Evolutionary conservation across 1,140 invertebrate genomes (phyloP), one percentile per base, ranked within the genome.

Genomic region (Aleiodes sp.): DNA sequence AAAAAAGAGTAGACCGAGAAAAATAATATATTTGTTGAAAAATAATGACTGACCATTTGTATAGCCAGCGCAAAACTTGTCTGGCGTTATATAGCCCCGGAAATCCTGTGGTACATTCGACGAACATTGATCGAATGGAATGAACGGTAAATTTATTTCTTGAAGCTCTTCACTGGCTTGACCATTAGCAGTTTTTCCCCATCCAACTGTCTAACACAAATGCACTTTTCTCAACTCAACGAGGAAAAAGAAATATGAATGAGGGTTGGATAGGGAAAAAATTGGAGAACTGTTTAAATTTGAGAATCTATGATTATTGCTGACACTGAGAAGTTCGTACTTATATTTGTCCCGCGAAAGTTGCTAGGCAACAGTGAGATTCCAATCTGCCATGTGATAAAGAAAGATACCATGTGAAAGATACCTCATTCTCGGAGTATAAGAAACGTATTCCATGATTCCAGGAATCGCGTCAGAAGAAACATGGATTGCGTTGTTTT

Each of bases 41-140:
- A 21, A 21, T 56, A 57, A 57, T 57, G 26, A 77, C 69, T 73
- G 39, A 80, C 75, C 77, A 31, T 80, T 81, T 29, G 72, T 52
- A 16, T 65, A 69, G 7, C 75, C 77, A 61, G 77, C 77, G 24
- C 77, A 79, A 33, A 81, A 80, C 41, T 80, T 81, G 52, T 79
- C 78, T 7, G 69, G 37, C 6, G 76, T 81, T 28, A 81, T 70
- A 33, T 41, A 79, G 16, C 70, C 73, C 12, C 62, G 65, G 52
- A 81, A 79, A 41, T 78, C 74, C 12, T n/a, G 1, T 4, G 74
- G 75, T 26, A 81, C 75, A 7, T 52, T 41, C 8, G 72, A 65
- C 12, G 71, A 31, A 72, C 78, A 80, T 19, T 75, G 65, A 21
- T 67, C 39, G 14, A 73, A 78, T 1, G 70, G 67, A n/a, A 81